Conservation (phyloP, 2,888 invertebrate species). For the Crossocerus cetratus region DNA sequence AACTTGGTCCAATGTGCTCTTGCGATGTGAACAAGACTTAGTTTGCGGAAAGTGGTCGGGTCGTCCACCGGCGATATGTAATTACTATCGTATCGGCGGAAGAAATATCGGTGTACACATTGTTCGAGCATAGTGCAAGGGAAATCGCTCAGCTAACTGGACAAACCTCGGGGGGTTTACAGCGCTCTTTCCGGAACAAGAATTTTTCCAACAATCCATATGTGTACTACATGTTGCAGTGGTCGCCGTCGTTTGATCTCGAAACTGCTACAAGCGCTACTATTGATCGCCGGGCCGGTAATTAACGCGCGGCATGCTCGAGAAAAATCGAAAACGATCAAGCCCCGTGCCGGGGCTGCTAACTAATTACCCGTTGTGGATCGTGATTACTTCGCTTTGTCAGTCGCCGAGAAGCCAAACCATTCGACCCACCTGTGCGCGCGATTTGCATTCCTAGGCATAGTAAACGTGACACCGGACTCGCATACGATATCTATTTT, state of each 20-base stretch:
- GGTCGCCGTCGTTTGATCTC: constrained; percentile 39
- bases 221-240: constrained; percentile 30
- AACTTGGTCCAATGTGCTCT: no score
- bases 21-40: no score
- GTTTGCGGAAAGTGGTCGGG: no score
- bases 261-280: constrained; percentile 2
- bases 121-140: no score
- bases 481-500: constrained; percentile 58
- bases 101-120: no score
- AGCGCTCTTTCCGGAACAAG: no score
- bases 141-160: no score
- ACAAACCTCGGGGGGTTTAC: neutral
- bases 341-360: constrained; percentile 63
- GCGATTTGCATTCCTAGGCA: constrained; percentile 69
- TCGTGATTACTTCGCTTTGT: constrained; percentile 75
- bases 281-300: constrained; percentile 59
- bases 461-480: constrained; percentile 43
- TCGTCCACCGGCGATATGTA: no score
- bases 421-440: constrained; percentile 56
- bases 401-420: constrained; percentile 57
- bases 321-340: constrained; percentile 74
- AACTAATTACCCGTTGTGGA: constrained; percentile 74
- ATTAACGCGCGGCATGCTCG: constrained; percentile 64
- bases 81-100: no score
- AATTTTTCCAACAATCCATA: constrained; percentile 16